Base-by-base conservation (phyloP, 2,888 invertebrate genomes). In the Eulithis testata region DNA sequence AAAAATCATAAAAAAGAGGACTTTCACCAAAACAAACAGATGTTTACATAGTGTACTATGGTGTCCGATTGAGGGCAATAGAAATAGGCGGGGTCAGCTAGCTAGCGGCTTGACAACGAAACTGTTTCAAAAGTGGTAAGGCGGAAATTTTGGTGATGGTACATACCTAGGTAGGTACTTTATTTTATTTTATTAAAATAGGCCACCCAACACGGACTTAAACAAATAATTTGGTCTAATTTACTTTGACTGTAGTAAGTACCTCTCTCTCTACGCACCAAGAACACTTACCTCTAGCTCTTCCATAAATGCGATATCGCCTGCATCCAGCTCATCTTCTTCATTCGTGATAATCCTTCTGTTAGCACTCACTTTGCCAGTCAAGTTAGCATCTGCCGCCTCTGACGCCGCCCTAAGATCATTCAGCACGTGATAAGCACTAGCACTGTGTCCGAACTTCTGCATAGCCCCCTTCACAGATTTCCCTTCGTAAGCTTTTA, bases 391-490 rank as follows among this genome's bases (percentile, higher is more conserved):
- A 79, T 94, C 94, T 75, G 89, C 74, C 79, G 94, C 94, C 75
- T 90, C 90, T 78, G 86, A 84, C 2, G 83, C 83, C 61, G 94
- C 79, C 84, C 91, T 90, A 70, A 95, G 95, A 75, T 96, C 95
- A 59, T 92, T 88, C 72, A 96, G 86, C 79, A 96, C 89, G 80
- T 95, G 95, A 75, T 94, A 94, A 0, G 96, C 96, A 69, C 95
- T 94, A 54, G 84, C 83, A 70, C 96, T 95, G 80, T 96, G 96
- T 9, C 94, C 90, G 44, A 93, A 94, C 21, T 93, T 87, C 53
- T 81, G 75, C 93, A 96, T 94, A 11, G 93, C 94, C 14, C 89
- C 83, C 21, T 90, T 82, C 43, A 96, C 85, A 59, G 94, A 94
- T 76, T 91, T 94, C 4, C 94, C 94, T 76, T 91, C 87, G 73